Evolutionary conservation across 2,888 invertebrate species (phyloP).

Genomic region (Apodemia duryi): DNA sequence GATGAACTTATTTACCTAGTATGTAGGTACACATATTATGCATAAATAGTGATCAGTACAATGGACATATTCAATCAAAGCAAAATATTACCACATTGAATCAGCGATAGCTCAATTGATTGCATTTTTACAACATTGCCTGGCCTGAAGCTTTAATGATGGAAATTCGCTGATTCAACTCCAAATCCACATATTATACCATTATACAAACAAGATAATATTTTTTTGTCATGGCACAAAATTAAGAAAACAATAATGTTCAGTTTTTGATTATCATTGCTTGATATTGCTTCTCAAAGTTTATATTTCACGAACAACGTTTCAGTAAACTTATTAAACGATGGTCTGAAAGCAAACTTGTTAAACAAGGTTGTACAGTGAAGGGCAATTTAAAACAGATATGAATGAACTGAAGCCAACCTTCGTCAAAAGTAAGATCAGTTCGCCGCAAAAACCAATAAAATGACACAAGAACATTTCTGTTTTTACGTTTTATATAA

Average conservation of each 20-base stretch:
- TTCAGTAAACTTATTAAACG: constrained; percentile 7
- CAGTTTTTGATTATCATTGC: neutral
- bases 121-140: too few relatives aligned
- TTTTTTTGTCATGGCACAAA: neutral
- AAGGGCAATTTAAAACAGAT: constrained; percentile 11
- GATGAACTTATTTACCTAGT: too few relatives aligned
- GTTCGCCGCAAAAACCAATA: constrained; percentile 9
- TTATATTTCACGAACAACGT: constrained; percentile 13
- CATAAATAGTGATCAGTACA: too few relatives aligned
- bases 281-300: constrained; percentile 20
- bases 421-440: constrained; percentile 11
- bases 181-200: too few relatives aligned
- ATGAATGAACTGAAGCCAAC: constrained; percentile 11
- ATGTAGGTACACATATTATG: too few relatives aligned
- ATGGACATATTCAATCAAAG: too few relatives aligned
- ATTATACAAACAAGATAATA: neutral
- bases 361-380: constrained; percentile 9
- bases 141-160: too few relatives aligned
- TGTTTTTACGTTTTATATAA: constrained; percentile 5
- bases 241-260: neutral
- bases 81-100: too few relatives aligned
- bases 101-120: too few relatives aligned
- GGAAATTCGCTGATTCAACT: too few relatives aligned
- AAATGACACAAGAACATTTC: constrained; percentile 15
- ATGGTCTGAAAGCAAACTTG: constrained; percentile 12